phyloP scores from a whole-genome alignment of 1,140 invertebrate species.

The Zaprionus vittiger region DNA sequence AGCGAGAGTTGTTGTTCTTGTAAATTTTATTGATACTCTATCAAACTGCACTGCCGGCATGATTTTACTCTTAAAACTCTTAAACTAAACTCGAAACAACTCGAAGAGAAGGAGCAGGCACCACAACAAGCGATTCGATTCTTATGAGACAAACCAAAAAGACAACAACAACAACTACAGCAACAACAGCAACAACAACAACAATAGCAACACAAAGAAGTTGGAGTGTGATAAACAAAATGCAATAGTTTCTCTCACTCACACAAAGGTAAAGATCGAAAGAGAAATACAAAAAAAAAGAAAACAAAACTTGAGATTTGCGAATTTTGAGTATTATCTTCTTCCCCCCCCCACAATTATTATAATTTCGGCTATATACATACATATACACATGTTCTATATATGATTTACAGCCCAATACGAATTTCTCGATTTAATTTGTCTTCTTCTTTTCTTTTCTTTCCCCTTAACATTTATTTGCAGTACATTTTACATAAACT shows the following conservation, averaged over 20 bases:
- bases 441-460: background rate
- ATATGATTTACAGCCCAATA: slow-evolving; percentile 1
- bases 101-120: slow-evolving; percentile 14
- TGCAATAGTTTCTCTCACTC: slow-evolving; percentile 72
- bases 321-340: background rate
- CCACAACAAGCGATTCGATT: slow-evolving; percentile 56
- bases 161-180: slow-evolving; percentile 33
- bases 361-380: slow-evolving; percentile 1
- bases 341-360: background rate
- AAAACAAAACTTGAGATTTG: background rate
- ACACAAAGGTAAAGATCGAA: slow-evolving; percentile 68
- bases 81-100: slow-evolving; percentile 28
- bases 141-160: slow-evolving; percentile 65
- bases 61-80: slow-evolving; percentile 63
- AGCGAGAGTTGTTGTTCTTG: slow-evolving; percentile 20
- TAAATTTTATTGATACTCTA: slow-evolving; percentile 55
- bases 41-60: slow-evolving; percentile 80
- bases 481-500: slow-evolving; percentile 82
- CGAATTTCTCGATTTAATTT: background rate
- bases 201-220: slow-evolving; percentile 19
- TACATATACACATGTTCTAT: background rate
- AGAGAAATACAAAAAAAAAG: background rate
- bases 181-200: slow-evolving; percentile 17
- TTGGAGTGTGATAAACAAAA: slow-evolving; percentile 67
- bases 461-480: slow-evolving; percentile 16